Evolutionary conservation across 1,140 invertebrate genomes (phyloP).

Genomic region (Philopotamus ludificatus): DNA sequence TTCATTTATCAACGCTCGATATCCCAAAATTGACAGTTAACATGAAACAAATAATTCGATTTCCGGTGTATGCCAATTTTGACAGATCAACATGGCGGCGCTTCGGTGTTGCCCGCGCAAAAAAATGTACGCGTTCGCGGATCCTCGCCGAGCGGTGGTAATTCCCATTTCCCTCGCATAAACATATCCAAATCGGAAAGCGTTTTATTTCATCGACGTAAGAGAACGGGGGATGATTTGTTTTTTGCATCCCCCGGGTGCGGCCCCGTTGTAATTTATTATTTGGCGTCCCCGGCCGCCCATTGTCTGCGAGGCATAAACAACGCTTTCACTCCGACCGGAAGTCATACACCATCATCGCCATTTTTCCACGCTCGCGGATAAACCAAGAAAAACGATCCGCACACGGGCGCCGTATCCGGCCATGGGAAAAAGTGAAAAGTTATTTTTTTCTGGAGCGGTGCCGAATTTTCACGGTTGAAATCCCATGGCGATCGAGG

Average conservation of each 20-base stretch:
- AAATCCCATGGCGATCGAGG: background rate
- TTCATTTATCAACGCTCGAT: too few species aligned
- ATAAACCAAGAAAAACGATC: constrained; percentile 2
- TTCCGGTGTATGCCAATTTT: too few species aligned
- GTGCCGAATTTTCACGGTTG: background rate
- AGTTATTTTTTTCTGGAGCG: background rate
- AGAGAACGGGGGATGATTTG: constrained; percentile 29
- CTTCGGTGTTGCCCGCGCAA: too few species aligned
- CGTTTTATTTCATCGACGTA: constrained; percentile 38
- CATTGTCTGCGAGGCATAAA: constrained; percentile 34
- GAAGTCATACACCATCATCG: constrained; percentile 34
- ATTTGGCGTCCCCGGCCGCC: constrained; percentile 33
- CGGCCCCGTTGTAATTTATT: constrained; percentile 35
- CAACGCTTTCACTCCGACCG: constrained; percentile 28
- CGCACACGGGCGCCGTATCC: background rate
- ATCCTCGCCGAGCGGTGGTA: too few species aligned
- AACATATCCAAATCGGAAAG: constrained; percentile 19
- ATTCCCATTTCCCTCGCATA: too few species aligned
- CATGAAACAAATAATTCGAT: too few species aligned
- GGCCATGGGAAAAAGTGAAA: background rate
- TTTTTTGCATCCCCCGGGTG: constrained; percentile 35
- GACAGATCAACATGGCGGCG: too few species aligned
- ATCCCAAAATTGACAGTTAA: too few species aligned
- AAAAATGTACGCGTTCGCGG: too few species aligned
- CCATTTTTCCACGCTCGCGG: constrained; percentile 19